phyloP scores from a whole-genome alignment of 2,797 vertebrate genomes.

The Carapus acus region DNA sequence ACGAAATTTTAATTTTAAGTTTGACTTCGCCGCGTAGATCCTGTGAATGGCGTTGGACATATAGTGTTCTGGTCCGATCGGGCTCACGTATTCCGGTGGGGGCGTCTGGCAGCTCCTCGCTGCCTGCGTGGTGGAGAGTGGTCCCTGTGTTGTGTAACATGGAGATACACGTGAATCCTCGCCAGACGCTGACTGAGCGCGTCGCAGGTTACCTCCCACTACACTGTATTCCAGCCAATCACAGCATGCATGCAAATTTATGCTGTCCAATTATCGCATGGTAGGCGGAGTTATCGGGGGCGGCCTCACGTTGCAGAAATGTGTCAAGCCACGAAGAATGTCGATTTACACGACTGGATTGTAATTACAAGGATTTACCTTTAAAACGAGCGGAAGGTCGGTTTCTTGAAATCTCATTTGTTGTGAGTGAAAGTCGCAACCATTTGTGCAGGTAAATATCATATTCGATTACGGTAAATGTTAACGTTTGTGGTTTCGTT shows the following conservation, averaged over 20 bases:
- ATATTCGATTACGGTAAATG: not conserved
- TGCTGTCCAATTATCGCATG: slow-evolving; percentile 40
- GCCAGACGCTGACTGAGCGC: slow-evolving; percentile 7
- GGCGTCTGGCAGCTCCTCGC: not conserved
- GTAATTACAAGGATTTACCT: slow-evolving; percentile 7
- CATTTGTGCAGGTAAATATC: slow-evolving; percentile 41
- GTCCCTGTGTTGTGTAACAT: slow-evolving; percentile 64
- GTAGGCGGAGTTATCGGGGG: slow-evolving; percentile 38
- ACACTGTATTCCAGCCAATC: not conserved
- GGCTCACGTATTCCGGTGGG: too few relatives aligned
- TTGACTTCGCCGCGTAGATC: too few relatives aligned
- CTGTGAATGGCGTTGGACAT: not conserved
- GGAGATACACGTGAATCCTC: slow-evolving; percentile 66
- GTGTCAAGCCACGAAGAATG: slow-evolving; percentile 49
- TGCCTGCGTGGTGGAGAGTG: slow-evolving; percentile 24
- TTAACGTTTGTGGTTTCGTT: slow-evolving; percentile 7
- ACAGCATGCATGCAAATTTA: not conserved
- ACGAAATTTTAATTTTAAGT: too few relatives aligned
- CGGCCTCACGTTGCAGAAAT: slow-evolving; percentile 71
- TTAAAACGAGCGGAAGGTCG: rapidly evolving
- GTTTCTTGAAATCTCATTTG: not conserved
- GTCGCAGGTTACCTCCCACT: slow-evolving; percentile 15
- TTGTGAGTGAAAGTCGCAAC: not conserved
- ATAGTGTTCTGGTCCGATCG: too few relatives aligned
- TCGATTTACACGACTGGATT: slow-evolving; percentile 24